A percentile compares a stretch with the other conserved stretches of the same genome.
phyloP scores from a whole-genome alignment of 2,888 invertebrate species.

The Amblyjoppa fuscipennis region DNA sequence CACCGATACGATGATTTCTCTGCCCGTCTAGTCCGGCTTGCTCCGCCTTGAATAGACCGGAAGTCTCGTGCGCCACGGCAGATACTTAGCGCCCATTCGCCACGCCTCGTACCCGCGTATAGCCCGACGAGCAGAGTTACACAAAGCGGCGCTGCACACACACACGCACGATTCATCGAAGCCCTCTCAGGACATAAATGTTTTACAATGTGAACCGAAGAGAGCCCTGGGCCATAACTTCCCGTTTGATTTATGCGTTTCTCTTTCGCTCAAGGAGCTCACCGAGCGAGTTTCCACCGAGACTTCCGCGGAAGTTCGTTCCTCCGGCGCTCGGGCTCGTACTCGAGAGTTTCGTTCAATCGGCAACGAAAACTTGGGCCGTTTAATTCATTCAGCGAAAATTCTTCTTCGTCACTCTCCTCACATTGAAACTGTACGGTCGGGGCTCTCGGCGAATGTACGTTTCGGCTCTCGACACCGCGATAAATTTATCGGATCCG shows the following conservation, averaged over 20 bases:
- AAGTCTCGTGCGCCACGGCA: neutral
- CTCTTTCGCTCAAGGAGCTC: slow-evolving; percentile 23
- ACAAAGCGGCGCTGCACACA: neutral
- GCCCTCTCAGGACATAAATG: slow-evolving; percentile 38
- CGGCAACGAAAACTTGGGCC: slow-evolving; percentile 31
- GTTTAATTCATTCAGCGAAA: slow-evolving; percentile 54
- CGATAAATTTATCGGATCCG: slow-evolving; percentile 51
- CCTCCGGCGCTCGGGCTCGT: slow-evolving; percentile 10
- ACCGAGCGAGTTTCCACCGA: slow-evolving; percentile 44
- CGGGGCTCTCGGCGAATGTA: slow-evolving; percentile 3
- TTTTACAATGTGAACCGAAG: slow-evolving; percentile 56
- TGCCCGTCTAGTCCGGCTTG: neutral
- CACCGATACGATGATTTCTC: neutral
- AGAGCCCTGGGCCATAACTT: slow-evolving; percentile 51
- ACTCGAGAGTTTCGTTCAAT: slow-evolving; percentile 45
- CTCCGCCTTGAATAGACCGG: slow-evolving; percentile 29
- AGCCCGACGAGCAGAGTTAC: neutral
- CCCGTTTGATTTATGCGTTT: slow-evolving; percentile 55
- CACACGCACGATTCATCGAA: slow-evolving; percentile 34
- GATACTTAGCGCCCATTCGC: too few relatives aligned
- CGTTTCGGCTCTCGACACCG: neutral
- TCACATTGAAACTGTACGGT: neutral
- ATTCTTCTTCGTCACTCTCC: slow-evolving; percentile 12
- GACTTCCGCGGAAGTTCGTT: slow-evolving; percentile 47
- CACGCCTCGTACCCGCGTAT: neutral